These are phyloP conservation scores for Triops cancriformis DNA, from an alignment of 1,140 invertebrate genomes.

Conservation along the genomic window DNA sequence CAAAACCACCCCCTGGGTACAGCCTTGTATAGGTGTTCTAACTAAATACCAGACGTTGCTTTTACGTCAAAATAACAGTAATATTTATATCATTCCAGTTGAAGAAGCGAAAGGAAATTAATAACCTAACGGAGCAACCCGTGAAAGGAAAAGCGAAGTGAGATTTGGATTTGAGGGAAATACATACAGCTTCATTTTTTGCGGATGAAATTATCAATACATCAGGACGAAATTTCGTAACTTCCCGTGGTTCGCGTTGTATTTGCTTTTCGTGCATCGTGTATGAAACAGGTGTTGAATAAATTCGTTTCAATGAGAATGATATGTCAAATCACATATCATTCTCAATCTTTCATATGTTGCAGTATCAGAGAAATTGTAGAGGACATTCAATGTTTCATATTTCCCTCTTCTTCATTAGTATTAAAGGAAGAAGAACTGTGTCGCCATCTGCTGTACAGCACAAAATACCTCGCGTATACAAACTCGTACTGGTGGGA, in stretches of 20 bases:
- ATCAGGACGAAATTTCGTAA: background rate
- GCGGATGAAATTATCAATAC: background rate
- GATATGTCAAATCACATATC: too few relatives aligned
- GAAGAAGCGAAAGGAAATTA: background rate
- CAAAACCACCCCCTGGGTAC: too few relatives aligned
- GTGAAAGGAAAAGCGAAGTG: background rate
- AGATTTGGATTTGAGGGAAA: background rate
- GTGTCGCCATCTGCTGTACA: background rate
- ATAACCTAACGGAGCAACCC: background rate
- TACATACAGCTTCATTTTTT: background rate
- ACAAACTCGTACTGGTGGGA: background rate
- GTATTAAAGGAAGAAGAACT: background rate
- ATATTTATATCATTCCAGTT: background rate
- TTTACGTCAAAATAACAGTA: background rate
- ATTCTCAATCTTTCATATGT: too few relatives aligned
- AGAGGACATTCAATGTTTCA: background rate
- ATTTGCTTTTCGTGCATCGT: too few relatives aligned
- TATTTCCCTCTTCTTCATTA: background rate
- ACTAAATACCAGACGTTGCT: too few relatives aligned
- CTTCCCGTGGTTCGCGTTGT: too few relatives aligned
- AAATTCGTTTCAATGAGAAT: too few relatives aligned
- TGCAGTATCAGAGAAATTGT: too few relatives aligned
- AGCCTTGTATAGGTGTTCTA: too few relatives aligned
- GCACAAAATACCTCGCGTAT: background rate
- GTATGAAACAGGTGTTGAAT: too few relatives aligned